Evolutionary conservation across 2,113 vertebrate species (phyloP), one percentile per base, ranked within the genome.

Genomic region (Fulica atra): DNA sequence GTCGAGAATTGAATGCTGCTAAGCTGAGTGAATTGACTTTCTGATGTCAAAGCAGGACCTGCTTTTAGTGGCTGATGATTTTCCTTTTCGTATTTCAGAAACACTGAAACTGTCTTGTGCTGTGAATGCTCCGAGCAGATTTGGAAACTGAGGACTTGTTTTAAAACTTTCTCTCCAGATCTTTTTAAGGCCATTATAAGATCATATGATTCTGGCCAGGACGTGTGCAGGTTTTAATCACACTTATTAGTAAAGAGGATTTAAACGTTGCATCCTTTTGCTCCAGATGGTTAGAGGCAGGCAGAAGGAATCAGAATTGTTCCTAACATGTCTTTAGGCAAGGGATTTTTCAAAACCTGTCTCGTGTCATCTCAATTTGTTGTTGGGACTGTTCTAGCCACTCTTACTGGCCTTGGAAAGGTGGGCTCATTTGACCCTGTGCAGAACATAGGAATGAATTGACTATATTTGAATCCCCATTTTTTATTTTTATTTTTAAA

Each of bases 1-100:
- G 96, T 96, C 96, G 96, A 97, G 97, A 97, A 97, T 98, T 98
- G 98, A 98, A 98, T 98, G 97, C 97, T 98, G 97, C 97, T 98
- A 98, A 98, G 97, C 97, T 98, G 98, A 98, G 97, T 98, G 98
- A 98, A 98, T 98, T 97, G 98, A 98, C 98, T 99, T 97, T 98
- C 98, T 97, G 97, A 97, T 98, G 98, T 98, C 98, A 98, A 98
- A 98, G 97, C 96, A 96, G 97, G 97, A 97, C 96, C 96, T 94
- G 91, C 90, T 96, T 97, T 71, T 96, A 97, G 95, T 92, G 95
- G 95, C 95, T 96, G 97, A 95, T 96, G 94, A 93, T 83, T 95
- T 91, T 93, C 83, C 68, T 86, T 74, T 80, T 89, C 74, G 93
- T 88, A 57, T 87, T 96, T 93, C 93, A 94, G 92, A 87, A 95